Evolutionary conservation across 2,888 invertebrate species (phyloP).

Genomic region (Pyrrhosoma nymphula): DNA sequence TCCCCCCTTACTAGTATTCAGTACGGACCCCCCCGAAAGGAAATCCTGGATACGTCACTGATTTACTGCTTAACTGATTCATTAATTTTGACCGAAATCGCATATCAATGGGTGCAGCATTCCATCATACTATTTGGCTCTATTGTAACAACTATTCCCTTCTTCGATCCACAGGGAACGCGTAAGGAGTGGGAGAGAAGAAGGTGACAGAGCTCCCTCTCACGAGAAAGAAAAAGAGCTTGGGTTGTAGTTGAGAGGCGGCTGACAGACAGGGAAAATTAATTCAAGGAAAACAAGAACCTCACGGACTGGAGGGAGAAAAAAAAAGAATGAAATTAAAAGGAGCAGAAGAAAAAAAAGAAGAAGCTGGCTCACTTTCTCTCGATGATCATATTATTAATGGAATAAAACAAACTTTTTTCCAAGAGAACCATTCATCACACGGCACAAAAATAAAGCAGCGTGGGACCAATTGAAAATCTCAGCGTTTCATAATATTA

Average conservation of each 20-base stretch:
- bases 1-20: no score
- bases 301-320: neutral
- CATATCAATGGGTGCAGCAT: no score
- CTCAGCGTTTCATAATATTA: neutral
- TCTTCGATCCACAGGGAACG: neutral
- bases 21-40: no score
- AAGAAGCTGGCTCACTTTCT: neutral
- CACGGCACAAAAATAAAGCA: neutral
- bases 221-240: neutral
- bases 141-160: no score
- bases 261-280: neutral
- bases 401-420: neutral
- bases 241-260: neutral
- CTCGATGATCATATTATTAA: constrained; percentile 8
- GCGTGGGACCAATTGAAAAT: neutral
- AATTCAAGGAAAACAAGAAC: neutral
- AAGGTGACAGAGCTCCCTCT: neutral
- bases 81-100: no score
- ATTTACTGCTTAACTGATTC: no score
- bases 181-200: neutral
- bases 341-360: neutral
- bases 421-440: neutral
- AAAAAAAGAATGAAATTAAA: neutral
- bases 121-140: no score
- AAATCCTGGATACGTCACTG: no score